A percentile compares a stretch with the other conserved stretches of the same genome.
phyloP scores from a whole-genome alignment of 2,113 vertebrate species.

The Misgurnus mizolepis region DNA sequence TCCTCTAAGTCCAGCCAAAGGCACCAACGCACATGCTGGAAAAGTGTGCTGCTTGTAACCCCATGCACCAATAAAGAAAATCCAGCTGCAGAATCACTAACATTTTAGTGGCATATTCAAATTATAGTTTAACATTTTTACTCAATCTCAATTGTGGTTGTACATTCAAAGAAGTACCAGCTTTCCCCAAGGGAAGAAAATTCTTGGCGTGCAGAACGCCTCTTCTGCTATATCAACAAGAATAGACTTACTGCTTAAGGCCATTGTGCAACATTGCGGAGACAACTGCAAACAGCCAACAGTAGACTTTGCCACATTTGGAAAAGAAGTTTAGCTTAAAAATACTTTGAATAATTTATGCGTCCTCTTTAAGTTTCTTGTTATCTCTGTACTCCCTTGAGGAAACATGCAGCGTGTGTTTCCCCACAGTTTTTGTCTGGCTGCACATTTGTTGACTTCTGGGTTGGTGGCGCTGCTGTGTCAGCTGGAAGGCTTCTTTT shows the following conservation, averaged over 20 bases:
- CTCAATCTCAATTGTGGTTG: background rate
- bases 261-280: slow-evolving; percentile 22
- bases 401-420: background rate
- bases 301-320: slow-evolving; percentile 25
- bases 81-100: background rate
- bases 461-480: slow-evolving; percentile 30
- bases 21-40: background rate
- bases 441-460: slow-evolving; percentile 32
- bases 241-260: background rate
- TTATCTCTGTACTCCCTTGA: slow-evolving; percentile 26
- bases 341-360: slow-evolving; percentile 27
- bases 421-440: slow-evolving; percentile 23
- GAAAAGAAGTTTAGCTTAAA: slow-evolving; percentile 12
- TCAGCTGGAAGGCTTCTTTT: slow-evolving; percentile 47
- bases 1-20: background rate
- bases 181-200: slow-evolving; percentile 20
- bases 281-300: slow-evolving; percentile 4
- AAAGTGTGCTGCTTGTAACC: background rate
- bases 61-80: background rate
- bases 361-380: slow-evolving; percentile 7
- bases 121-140: background rate
- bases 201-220: background rate
- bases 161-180: background rate
- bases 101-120: background rate
- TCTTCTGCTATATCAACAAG: background rate